A percentile compares a stretch with the other conserved stretches of the same genome.
These are phyloP conservation scores for Epinephelus lanceolatus DNA, from an alignment of 2,113 vertebrate genomes.

Conservation along the genomic window DNA sequence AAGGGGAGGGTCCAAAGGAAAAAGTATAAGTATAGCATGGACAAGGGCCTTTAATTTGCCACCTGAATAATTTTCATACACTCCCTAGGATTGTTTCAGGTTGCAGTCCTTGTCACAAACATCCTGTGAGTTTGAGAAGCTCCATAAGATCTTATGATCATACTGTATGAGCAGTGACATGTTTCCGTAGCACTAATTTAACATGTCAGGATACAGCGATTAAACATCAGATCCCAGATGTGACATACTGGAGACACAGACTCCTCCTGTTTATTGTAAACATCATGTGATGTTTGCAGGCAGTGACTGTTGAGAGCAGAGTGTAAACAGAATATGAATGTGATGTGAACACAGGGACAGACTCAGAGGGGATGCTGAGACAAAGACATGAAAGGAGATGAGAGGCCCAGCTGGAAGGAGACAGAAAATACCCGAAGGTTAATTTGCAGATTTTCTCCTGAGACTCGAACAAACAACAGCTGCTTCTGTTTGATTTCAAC, in stretches of 20 bases:
- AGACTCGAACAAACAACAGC: constrained; percentile 71
- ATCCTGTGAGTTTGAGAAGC: neutral
- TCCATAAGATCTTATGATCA: neutral
- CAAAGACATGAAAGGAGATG: constrained; percentile 65
- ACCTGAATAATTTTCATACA: too few relatives aligned
- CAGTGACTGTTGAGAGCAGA: constrained; percentile 6
- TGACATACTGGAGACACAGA: constrained; percentile 1
- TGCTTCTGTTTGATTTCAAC: constrained; percentile 68
- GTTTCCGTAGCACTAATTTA: neutral
- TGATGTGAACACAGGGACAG: constrained; percentile 40
- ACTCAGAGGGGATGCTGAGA: constrained; percentile 48
- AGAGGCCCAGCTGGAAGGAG: constrained; percentile 57
- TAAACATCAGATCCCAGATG: constrained; percentile 17
- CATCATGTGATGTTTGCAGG: constrained; percentile 39
- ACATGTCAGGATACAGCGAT: neutral
- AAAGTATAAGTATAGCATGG: too few relatives aligned
- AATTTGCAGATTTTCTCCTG: constrained; percentile 67
- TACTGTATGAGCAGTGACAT: neutral
- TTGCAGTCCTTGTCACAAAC: neutral
- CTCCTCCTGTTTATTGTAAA: constrained; percentile 27
- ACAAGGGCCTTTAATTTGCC: too few relatives aligned
- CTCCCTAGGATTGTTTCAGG: too few relatives aligned
- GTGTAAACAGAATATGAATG: constrained; percentile 60
- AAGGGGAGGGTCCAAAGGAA: too few relatives aligned
- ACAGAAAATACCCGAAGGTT: constrained; percentile 61